These are phyloP conservation scores for Erpornis zantholeuca DNA, from an alignment of 2,113 vertebrate species.

Conservation along the genomic window DNA sequence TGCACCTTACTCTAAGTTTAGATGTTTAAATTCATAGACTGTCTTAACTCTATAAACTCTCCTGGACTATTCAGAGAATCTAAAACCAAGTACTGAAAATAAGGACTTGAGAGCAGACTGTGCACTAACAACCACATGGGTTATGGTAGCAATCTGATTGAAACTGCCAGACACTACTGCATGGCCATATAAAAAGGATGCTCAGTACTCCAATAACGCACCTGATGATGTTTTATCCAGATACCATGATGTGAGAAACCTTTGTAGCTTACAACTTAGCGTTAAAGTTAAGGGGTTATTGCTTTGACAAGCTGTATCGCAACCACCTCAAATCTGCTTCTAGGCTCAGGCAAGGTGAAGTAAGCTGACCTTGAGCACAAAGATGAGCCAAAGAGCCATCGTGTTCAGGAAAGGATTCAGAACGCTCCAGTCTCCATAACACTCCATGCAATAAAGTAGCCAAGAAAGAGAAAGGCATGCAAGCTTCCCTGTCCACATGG, in stretches of 20 bases:
- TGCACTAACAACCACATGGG: rapidly evolving
- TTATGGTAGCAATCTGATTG: background rate
- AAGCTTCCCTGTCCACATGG: background rate
- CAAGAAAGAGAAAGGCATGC: rapidly evolving
- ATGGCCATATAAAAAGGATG: background rate
- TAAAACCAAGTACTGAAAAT: background rate
- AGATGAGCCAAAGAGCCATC: rapidly evolving
- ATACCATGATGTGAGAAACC: rapidly evolving
- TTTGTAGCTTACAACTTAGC: background rate
- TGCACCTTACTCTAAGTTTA: background rate
- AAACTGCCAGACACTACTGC: background rate
- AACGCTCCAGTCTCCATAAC: background rate
- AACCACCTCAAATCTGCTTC: background rate
- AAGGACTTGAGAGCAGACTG: background rate
- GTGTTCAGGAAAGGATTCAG: background rate
- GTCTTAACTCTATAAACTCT: background rate
- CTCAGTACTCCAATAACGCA: background rate
- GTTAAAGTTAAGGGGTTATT: background rate
- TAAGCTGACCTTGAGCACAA: background rate
- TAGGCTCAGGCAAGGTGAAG: background rate
- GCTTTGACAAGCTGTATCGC: background rate
- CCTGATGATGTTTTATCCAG: background rate
- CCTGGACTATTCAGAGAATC: background rate
- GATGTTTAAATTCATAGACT: background rate
- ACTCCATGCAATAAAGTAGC: background rate